phyloP scores from a whole-genome alignment of 1,140 invertebrate genomes.

The Micrasema minimum region DNA sequence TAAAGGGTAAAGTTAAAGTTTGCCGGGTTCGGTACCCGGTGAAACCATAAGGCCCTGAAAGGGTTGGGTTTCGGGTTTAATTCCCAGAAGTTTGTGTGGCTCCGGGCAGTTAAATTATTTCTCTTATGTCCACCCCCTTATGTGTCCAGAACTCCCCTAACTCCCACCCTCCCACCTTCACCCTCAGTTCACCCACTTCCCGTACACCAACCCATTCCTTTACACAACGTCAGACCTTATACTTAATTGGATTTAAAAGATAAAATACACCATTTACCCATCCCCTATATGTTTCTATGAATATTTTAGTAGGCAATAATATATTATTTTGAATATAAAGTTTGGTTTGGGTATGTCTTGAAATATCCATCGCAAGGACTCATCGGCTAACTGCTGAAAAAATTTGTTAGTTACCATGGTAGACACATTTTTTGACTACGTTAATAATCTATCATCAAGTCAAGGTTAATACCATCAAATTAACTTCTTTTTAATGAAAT shows the following conservation, averaged over 20 bases:
- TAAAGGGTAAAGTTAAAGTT: neutral
- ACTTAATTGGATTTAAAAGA: slow-evolving; percentile 19
- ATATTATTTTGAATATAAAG: too few relatives aligned
- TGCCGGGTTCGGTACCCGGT: neutral
- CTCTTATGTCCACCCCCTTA: slow-evolving; percentile 24
- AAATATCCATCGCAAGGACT: too few relatives aligned
- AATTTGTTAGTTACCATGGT: too few relatives aligned
- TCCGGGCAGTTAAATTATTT: slow-evolving; percentile 33
- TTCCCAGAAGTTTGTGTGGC: slow-evolving; percentile 35
- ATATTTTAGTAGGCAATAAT: too few relatives aligned
- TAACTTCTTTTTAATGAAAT: too few relatives aligned
- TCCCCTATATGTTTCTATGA: too few relatives aligned
- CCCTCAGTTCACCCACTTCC: neutral
- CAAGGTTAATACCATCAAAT: too few relatives aligned
- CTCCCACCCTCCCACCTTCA: neutral
- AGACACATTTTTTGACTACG: too few relatives aligned
- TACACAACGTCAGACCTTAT: neutral
- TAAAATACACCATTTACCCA: too few relatives aligned
- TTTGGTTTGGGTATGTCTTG: too few relatives aligned
- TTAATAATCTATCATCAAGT: too few relatives aligned
- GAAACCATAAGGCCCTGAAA: slow-evolving; percentile 3
- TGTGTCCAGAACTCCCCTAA: neutral
- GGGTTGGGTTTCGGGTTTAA: slow-evolving; percentile 17
- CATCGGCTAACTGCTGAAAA: too few relatives aligned
- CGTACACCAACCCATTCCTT: neutral